phyloP scores from a whole-genome alignment of 2,888 invertebrate genomes.

The Margaritifera margaritifera region DNA sequence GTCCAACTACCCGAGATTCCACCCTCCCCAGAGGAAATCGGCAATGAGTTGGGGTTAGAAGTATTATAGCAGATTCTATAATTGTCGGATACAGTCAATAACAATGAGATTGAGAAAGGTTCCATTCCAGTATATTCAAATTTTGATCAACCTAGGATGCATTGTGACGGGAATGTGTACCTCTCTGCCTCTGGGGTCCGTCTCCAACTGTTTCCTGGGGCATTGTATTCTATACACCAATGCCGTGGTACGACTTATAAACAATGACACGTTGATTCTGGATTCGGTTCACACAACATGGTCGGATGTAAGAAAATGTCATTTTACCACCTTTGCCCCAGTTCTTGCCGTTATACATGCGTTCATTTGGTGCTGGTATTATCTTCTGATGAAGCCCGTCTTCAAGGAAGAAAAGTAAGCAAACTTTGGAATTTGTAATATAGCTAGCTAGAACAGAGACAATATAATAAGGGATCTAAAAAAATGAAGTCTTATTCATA shows the following conservation, averaged over 20 bases:
- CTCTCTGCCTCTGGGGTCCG: constrained; percentile 30
- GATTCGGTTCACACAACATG: constrained; percentile 24
- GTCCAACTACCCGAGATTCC: too few relatives aligned
- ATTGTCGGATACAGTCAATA: too few relatives aligned
- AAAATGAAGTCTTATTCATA: too few relatives aligned
- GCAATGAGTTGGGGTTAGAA: too few relatives aligned
- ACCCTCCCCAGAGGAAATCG: too few relatives aligned
- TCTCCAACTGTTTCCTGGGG: constrained; percentile 20
- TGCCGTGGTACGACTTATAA: constrained; percentile 4
- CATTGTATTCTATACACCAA: constrained; percentile 34
- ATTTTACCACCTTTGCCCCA: constrained; percentile 24
- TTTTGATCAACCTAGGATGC: constrained; percentile 20
- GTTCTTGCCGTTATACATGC: constrained; percentile 34
- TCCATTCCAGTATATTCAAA: constrained; percentile 24
- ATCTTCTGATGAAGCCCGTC: constrained; percentile 25
- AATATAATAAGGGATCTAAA: too few relatives aligned
- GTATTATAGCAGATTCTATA: too few relatives aligned
- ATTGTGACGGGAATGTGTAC: constrained; percentile 32
- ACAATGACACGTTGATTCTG: constrained; percentile 11
- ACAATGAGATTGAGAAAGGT: constrained; percentile 2
- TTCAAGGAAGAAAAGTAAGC: constrained; percentile 33
- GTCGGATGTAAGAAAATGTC: constrained; percentile 24
- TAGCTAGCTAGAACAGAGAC: too few relatives aligned
- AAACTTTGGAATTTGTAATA: not conserved
- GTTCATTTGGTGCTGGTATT: constrained; percentile 44